phyloP scores from a whole-genome alignment of 2,113 vertebrate species.

The Callithrix jacchus region DNA sequence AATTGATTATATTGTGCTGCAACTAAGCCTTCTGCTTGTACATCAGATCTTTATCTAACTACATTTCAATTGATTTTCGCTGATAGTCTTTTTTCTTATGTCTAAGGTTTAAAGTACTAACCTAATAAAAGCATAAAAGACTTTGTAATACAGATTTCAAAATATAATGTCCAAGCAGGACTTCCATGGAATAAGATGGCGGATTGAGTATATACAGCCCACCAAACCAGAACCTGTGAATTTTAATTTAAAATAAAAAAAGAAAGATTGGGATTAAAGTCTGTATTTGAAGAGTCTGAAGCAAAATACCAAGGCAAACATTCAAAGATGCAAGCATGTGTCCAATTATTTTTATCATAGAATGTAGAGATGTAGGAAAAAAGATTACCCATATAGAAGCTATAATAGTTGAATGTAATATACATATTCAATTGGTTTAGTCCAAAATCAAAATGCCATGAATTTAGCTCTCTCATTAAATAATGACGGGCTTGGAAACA shows the following conservation, averaged over 20 bases:
- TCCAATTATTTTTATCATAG: slow-evolving; percentile 14
- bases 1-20: slow-evolving; percentile 87
- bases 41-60: slow-evolving; percentile 89
- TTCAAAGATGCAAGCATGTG: not conserved
- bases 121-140: slow-evolving; percentile 89
- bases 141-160: slow-evolving; percentile 86
- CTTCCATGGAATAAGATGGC: slow-evolving; percentile 70
- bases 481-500: not conserved
- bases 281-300: slow-evolving; percentile 33
- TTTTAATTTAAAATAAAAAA: not conserved
- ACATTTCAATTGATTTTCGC: slow-evolving; percentile 91
- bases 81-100: slow-evolving; percentile 88
- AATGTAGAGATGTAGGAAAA: not conserved
- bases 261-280: not conserved
- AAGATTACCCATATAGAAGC: not conserved
- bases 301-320: slow-evolving; percentile 23
- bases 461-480: not conserved
- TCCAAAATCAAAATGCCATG: not conserved
- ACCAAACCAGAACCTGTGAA: slow-evolving; percentile 21
- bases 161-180: slow-evolving; percentile 81
- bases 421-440: not conserved
- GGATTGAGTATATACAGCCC: slow-evolving; percentile 10
- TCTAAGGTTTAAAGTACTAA: slow-evolving; percentile 87
- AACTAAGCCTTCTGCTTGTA: slow-evolving; percentile 82
- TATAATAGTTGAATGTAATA: not conserved